These are phyloP conservation scores for Decapterus maruadsi DNA, from an alignment of 2,797 vertebrate species.

Conservation along the genomic window DNA sequence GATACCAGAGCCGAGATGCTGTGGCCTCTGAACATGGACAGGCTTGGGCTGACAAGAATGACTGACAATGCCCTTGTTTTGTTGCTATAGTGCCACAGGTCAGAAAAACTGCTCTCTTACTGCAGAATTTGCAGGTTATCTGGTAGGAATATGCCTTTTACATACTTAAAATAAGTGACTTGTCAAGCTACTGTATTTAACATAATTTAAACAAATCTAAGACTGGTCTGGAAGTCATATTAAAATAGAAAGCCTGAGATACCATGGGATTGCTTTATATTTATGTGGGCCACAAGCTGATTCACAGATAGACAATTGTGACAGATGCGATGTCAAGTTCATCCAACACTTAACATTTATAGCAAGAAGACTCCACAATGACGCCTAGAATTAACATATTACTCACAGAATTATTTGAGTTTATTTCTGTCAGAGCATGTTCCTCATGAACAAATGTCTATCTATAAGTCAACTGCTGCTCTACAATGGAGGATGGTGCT, in stretches of 20 bases:
- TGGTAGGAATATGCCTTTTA: not conserved
- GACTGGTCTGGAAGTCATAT: too few relatives aligned
- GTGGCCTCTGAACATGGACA: not conserved
- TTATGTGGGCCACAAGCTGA: too few relatives aligned
- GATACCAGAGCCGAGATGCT: not conserved
- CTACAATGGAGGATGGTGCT: conserved; percentile 35
- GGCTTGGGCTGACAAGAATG: not conserved
- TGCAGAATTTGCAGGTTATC: not conserved
- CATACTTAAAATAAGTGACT: too few relatives aligned
- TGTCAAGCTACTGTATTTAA: too few relatives aligned
- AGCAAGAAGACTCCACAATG: not conserved
- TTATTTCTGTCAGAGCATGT: not conserved
- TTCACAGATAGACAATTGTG: not conserved
- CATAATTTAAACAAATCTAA: too few relatives aligned
- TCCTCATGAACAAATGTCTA: not conserved
- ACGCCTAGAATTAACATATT: not conserved
- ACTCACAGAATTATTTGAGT: not conserved
- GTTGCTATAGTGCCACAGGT: not conserved
- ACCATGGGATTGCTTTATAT: too few relatives aligned
- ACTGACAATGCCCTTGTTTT: not conserved
- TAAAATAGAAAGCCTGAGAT: too few relatives aligned
- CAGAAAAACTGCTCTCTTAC: not conserved
- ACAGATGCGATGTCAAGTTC: not conserved
- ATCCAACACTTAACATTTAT: not conserved
- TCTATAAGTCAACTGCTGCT: conserved; percentile 1